These are phyloP conservation scores for Zosterops pallidus DNA, from an alignment of 2,113 vertebrate genomes.

Conservation along the genomic window DNA sequence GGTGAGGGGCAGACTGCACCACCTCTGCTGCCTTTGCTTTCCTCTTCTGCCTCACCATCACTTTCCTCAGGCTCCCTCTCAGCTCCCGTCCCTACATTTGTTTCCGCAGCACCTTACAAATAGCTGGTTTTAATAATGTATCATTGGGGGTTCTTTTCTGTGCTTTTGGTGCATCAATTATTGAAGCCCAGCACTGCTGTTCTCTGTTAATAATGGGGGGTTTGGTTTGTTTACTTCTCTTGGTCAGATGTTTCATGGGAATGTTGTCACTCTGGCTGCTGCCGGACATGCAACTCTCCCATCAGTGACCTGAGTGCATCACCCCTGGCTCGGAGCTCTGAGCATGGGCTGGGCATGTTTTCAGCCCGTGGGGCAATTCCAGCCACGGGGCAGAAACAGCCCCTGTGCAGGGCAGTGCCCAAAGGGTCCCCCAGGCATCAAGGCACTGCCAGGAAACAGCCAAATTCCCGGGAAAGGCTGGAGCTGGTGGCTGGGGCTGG, in stretches of 20 bases:
- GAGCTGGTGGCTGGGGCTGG: not conserved
- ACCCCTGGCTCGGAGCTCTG: not conserved
- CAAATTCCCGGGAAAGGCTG: not conserved
- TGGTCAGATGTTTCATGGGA: not conserved
- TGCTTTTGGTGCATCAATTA: conserved; percentile 57
- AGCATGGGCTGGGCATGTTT: not conserved
- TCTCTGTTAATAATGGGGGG: conserved; percentile 27
- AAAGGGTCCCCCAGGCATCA: not conserved
- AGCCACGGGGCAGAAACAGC: not conserved
- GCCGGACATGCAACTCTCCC: no score
- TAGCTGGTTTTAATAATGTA: conserved; percentile 61
- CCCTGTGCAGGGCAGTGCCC: not conserved
- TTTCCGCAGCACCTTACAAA: conserved; percentile 58
- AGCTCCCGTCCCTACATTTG: not conserved
- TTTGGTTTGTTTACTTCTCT: not conserved
- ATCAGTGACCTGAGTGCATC: not conserved
- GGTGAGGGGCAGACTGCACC: not conserved
- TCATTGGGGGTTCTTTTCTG: conserved; percentile 2
- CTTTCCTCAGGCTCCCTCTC: not conserved
- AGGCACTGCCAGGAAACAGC: not conserved
- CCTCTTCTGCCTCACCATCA: not conserved
- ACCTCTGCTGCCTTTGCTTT: not conserved
- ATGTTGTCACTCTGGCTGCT: not conserved
- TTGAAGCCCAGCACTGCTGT: conserved; percentile 26
- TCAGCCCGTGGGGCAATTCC: not conserved